Evolutionary conservation across 2,113 vertebrate genomes (phyloP), one percentile per base, ranked within the genome.

Genomic region (Silurus asotus): DNA sequence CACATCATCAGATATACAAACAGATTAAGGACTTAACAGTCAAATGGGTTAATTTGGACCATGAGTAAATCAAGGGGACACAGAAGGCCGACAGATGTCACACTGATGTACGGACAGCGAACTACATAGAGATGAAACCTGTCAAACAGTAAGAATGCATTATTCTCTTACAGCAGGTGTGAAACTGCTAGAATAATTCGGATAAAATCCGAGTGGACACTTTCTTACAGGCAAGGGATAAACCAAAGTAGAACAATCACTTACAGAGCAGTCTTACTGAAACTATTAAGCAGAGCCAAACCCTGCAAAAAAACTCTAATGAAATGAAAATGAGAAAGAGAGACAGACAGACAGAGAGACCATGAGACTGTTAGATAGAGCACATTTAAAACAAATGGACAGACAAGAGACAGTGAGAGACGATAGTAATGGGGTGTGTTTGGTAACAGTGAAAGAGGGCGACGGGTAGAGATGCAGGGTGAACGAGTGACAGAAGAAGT

Each of bases 291-390:
- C 59, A 75, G 58, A 74, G 69, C 45, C 79, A 64, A 86, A 82
- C 59, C 69, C 85, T 87, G 86, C 59, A 67, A 83, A 82, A 87
- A 56, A 37, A 37, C 37, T 37, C 59, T 82, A 82, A 76, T 62
- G 49, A 56, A 19, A 61, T 64, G 59, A 76, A 67, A 61, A 69
- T 17, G 25, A 74, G 20, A 51, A 20, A 19, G 69, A 2, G 0
- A 6, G 6, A 37, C 5, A 14, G 65, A 37, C 11, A 28, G n/a
- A 28, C 5, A 14, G n/a, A 25, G 62, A 37, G 55, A 49, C 5
- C 51, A 64, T 9, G n/a, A 28, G n/a, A 48, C 25, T 11, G 61
- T 53, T 48, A 72, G 53, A 83, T 9, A 70, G 37, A 51, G 37
- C 7, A 45, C 48, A 51, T 86, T 23, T 45, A 49, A 86, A 75